phyloP scores from a whole-genome alignment of 1,140 invertebrate genomes.

The Galleria mellonella region DNA sequence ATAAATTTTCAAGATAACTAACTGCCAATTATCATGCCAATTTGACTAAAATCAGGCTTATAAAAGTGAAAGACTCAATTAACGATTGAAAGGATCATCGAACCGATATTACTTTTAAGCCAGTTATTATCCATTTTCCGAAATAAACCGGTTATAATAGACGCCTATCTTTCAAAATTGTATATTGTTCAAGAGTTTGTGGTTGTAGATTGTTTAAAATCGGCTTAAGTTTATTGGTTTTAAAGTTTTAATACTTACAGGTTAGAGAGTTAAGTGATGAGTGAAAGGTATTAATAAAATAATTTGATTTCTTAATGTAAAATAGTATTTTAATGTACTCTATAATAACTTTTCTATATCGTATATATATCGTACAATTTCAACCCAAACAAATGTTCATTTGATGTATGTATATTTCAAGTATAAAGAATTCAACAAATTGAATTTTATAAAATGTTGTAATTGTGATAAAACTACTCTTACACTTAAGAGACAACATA shows the following conservation, averaged over 20 bases:
- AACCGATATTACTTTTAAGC: conserved; percentile 10
- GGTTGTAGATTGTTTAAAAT: conserved; percentile 11
- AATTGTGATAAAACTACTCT: too few species aligned
- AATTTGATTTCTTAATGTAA: too few species aligned
- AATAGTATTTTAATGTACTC: conserved; percentile 2
- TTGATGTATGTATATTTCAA: too few species aligned
- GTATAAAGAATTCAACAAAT: too few species aligned
- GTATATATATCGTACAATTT: too few species aligned
- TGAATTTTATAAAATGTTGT: too few species aligned
- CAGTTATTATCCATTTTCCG: conserved; percentile 11
- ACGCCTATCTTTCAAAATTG: conserved; percentile 1
- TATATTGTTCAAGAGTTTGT: conserved; percentile 9
- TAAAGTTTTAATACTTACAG: not conserved
- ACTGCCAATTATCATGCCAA: too few species aligned
- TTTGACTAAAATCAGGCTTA: not conserved
- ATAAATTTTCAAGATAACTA: too few species aligned
- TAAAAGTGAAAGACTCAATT: conserved; percentile 6
- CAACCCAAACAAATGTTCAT: too few species aligned
- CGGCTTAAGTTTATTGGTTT: conserved; percentile 14
- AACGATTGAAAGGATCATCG: conserved; percentile 5
- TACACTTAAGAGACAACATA: too few species aligned
- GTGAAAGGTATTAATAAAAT: not conserved
- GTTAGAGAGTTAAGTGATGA: conserved; percentile 7
- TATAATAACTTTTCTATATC: too few species aligned
- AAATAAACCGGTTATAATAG: not conserved